Evolutionary conservation across 30 jellyfish, hydroid and myxozoan genomes (phyloP).

Genomic region (Clytia hemisphaerica): DNA sequence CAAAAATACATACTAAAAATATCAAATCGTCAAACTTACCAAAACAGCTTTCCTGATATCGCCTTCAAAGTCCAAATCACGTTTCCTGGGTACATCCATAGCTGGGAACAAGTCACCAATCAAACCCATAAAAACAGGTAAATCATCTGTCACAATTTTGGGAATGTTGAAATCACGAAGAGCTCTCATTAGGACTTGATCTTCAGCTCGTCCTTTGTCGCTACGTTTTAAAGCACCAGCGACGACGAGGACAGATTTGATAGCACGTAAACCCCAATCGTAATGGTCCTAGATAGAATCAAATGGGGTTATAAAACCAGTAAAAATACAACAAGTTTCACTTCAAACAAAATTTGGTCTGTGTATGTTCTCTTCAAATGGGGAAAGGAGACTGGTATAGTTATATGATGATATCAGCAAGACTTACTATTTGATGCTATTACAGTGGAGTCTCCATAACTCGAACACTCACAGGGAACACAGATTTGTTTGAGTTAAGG

Average conservation of each 20-base stretch:
- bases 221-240: conserved; percentile 92
- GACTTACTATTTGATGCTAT: too few relatives aligned
- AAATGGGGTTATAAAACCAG: too few relatives aligned
- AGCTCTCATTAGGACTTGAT: conserved; percentile 93
- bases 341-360: too few relatives aligned
- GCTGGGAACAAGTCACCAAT: conserved; percentile 94
- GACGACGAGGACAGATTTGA: conserved; percentile 90
- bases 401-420: too few relatives aligned
- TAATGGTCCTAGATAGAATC: conserved; percentile 90
- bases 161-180: conserved; percentile 94
- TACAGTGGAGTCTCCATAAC: too few relatives aligned
- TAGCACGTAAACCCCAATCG: conserved; percentile 98
- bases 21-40: too few relatives aligned
- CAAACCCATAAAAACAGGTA: conserved; percentile 93
- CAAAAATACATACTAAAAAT: too few relatives aligned
- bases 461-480: too few relatives aligned
- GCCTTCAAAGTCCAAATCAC: conserved; percentile 78
- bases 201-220: conserved; percentile 88
- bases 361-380: too few relatives aligned
- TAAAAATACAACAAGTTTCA: too few relatives aligned
- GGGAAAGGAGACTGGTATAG: too few relatives aligned
- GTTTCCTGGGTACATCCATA: conserved; percentile 91
- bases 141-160: conserved; percentile 89
- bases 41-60: conserved; percentile 76
- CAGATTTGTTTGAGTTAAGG: too few relatives aligned